phyloP scores from a whole-genome alignment of 2,888 invertebrate genomes.

The Brachypalpus laphriformis region DNA sequence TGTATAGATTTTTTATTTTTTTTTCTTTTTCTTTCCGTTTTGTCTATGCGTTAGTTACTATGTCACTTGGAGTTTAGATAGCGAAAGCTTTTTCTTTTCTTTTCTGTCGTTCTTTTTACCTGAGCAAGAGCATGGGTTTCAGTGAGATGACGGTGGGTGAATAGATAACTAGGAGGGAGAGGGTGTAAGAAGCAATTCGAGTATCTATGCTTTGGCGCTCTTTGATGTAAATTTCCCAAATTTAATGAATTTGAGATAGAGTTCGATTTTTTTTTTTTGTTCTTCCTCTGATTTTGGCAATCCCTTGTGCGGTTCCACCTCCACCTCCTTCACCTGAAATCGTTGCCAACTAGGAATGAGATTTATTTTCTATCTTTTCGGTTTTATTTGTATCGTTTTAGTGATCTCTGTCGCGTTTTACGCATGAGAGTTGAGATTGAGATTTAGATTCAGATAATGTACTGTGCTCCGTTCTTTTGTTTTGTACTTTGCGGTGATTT shows the following conservation, averaged over 20 bases:
- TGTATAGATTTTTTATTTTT: neutral
- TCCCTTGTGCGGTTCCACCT: constrained; percentile 17
- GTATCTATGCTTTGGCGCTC: constrained; percentile 5
- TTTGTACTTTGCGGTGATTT: constrained; percentile 28
- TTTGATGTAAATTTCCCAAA: constrained; percentile 32
- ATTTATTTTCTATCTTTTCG: neutral
- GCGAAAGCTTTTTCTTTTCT: constrained; percentile 43
- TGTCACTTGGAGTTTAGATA: constrained; percentile 22
- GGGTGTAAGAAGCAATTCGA: constrained; percentile 9
- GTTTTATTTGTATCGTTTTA: constrained; percentile 13
- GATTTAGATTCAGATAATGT: neutral
- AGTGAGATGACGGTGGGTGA: constrained; percentile 14
- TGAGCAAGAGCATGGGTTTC: neutral
- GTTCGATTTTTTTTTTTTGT: neutral
- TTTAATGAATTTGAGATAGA: no score
- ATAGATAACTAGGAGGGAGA: constrained; percentile 1
- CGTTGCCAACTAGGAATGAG: constrained; percentile 47
- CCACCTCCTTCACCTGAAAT: constrained; percentile 22
- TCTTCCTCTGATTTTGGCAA: constrained; percentile 10
- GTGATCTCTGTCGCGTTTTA: constrained; percentile 49
- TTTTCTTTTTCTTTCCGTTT: neutral
- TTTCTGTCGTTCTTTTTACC: neutral
- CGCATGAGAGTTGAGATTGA: constrained; percentile 44
- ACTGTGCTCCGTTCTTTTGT: constrained; percentile 29
- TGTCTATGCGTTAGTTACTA: constrained; percentile 10